Evolutionary conservation across 1,140 invertebrate genomes (phyloP).

Genomic region (Semibalanus balanoides): DNA sequence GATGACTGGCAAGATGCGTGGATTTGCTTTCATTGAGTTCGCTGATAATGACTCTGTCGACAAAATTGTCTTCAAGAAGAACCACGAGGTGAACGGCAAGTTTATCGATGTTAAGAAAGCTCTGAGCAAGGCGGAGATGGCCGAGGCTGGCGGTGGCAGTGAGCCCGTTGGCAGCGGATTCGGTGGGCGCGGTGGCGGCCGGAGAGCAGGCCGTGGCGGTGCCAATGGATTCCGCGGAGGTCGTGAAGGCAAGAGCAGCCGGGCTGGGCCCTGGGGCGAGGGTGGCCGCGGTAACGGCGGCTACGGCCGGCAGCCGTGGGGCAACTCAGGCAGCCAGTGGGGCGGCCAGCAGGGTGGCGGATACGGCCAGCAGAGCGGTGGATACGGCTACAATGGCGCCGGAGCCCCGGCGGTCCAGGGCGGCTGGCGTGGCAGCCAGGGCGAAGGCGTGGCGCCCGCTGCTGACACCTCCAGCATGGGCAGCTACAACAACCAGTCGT

Average conservation of each 20-base stretch:
- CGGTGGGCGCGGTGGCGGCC: too few species aligned
- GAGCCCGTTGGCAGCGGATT: background rate
- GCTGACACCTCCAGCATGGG: background rate
- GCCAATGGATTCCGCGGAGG: background rate
- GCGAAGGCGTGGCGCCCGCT: too few species aligned
- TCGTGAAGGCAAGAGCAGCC: background rate
- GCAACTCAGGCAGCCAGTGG: background rate
- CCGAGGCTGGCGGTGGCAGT: background rate
- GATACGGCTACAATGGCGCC: background rate
- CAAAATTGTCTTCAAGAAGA: slow-evolving; percentile 53
- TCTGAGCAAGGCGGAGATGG: slow-evolving; percentile 47
- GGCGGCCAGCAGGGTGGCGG: background rate
- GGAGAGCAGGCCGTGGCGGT: too few species aligned
- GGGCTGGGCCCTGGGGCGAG: background rate
- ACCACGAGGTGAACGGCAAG: slow-evolving; percentile 49
- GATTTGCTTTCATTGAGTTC: slow-evolving; percentile 90
- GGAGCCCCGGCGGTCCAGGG: background rate
- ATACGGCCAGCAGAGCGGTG: background rate
- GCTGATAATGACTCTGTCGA: slow-evolving; percentile 94
- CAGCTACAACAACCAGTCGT: background rate
- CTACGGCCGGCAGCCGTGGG: background rate
- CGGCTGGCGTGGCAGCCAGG: background rate
- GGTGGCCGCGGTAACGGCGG: too few species aligned
- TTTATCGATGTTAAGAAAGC: slow-evolving; percentile 68
- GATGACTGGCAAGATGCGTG: slow-evolving; percentile 77